Evolutionary conservation across 1,140 invertebrate species (phyloP).

Genomic region (Lepidurus arcticus): DNA sequence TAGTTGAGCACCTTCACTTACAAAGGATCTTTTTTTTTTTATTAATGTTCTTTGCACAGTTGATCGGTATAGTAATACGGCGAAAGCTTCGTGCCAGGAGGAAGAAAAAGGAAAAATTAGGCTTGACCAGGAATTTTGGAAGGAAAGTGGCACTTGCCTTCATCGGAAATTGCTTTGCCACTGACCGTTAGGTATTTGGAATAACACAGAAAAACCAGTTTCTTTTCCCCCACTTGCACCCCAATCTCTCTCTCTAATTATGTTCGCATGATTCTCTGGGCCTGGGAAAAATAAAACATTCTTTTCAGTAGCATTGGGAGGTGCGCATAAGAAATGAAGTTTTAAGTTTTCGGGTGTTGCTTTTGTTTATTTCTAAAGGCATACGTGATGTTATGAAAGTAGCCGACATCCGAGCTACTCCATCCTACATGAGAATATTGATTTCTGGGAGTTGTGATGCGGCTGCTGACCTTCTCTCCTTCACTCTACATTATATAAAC

Average conservation of each 20-base stretch:
- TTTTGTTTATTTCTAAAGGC: slow-evolving; percentile 16
- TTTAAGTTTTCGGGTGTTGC: not conserved
- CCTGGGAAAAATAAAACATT: not conserved
- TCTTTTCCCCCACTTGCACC: not conserved
- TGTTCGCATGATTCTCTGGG: too few relatives aligned
- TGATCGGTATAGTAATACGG: not conserved
- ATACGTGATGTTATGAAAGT: slow-evolving; percentile 22
- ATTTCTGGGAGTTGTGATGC: not conserved
- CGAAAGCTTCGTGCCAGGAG: not conserved
- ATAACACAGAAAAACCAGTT: not conserved
- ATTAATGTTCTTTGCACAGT: not conserved
- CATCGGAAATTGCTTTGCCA: not conserved
- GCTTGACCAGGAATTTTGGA: not conserved
- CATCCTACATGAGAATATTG: slow-evolving; percentile 19
- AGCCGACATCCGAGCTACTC: not conserved
- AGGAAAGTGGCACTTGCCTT: not conserved
- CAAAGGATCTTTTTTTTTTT: not conserved
- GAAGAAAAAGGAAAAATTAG: not conserved
- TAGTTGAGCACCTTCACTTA: slow-evolving; percentile 5
- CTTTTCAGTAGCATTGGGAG: not conserved
- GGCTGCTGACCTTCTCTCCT: slow-evolving; percentile 3
- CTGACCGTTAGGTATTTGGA: not conserved
- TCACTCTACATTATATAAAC: slow-evolving; percentile 18
- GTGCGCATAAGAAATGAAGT: not conserved
- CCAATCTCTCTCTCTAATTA: too few relatives aligned